Evolutionary conservation across 1,140 invertebrate species (phyloP).

Genomic region (Cotesia glomerata): DNA sequence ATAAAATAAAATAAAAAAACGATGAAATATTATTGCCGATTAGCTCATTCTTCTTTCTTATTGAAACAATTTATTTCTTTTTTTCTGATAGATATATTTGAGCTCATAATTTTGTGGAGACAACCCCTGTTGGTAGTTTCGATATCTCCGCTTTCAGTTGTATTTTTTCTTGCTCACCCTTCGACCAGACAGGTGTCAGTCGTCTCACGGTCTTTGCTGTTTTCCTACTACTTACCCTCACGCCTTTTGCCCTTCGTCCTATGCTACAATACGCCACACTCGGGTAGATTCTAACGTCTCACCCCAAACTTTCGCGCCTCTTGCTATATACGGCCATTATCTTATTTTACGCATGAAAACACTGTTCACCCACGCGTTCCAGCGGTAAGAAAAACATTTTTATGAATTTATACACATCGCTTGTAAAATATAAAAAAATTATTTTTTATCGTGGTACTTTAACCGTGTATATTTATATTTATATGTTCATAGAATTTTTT

Average conservation of each 20-base stretch:
- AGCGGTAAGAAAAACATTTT: background rate
- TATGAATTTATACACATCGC: background rate
- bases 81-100: background rate
- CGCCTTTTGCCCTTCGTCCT: background rate
- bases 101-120: background rate
- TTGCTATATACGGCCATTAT: slow-evolving; percentile 55
- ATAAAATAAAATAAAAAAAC: too few relatives aligned
- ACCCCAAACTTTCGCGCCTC: slow-evolving; percentile 43
- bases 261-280: background rate
- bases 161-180: slow-evolving; percentile 37
- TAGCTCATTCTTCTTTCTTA: slow-evolving; percentile 12
- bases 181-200: slow-evolving; percentile 41
- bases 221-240: slow-evolving; percentile 38
- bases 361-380: slow-evolving; percentile 42
- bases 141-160: slow-evolving; percentile 26
- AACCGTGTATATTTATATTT: too few relatives aligned
- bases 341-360: slow-evolving; percentile 63
- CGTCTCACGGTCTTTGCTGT: slow-evolving; percentile 54
- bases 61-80: slow-evolving; percentile 8
- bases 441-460: too few relatives aligned
- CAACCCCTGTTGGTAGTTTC: background rate
- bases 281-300: slow-evolving; percentile 10
- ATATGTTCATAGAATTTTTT: too few relatives aligned
- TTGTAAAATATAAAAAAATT: background rate
- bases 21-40: background rate